These are phyloP conservation scores for Halichondria panicea DNA, from an alignment of 37 sponge, comb jelly and placozoan genomes.

Conservation along the genomic window DNA sequence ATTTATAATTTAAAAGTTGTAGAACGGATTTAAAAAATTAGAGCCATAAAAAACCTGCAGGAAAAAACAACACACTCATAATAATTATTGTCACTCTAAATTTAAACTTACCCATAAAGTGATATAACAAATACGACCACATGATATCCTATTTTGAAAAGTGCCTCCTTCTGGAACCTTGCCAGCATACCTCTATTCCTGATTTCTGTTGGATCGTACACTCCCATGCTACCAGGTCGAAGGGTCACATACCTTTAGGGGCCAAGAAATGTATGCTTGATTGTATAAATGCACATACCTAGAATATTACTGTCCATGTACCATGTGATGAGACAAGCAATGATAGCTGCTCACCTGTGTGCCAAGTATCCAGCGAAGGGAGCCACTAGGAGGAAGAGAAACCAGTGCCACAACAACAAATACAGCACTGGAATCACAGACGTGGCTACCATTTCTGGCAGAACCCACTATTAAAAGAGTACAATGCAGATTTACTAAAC, in stretches of 20 bases:
- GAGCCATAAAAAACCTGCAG: constrained; percentile 38
- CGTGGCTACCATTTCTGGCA: constrained; percentile 69
- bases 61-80: not conserved
- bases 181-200: constrained; percentile 73
- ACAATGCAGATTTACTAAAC: not conserved
- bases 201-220: constrained; percentile 93
- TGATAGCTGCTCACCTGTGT: constrained; percentile 45
- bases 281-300: not conserved
- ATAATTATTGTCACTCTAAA: not conserved
- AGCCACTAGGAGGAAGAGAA: constrained; percentile 57
- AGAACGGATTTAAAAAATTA: constrained; percentile 6
- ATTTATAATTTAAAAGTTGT: too few species aligned
- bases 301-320: not conserved
- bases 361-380: constrained; percentile 61
- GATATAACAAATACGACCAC: constrained; percentile 73
- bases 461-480: constrained; percentile 60
- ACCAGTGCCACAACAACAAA: constrained; percentile 77
- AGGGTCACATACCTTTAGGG: constrained; percentile 64
- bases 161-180: constrained; percentile 75
- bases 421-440: constrained; percentile 55
- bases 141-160: constrained; percentile 82
- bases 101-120: constrained; percentile 68
- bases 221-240: constrained; percentile 70
- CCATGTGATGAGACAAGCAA: not conserved
- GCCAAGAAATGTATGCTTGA: not conserved